Evolutionary conservation across 2,113 vertebrate species (phyloP).

Genomic region (Eptesicus fuscus): DNA sequence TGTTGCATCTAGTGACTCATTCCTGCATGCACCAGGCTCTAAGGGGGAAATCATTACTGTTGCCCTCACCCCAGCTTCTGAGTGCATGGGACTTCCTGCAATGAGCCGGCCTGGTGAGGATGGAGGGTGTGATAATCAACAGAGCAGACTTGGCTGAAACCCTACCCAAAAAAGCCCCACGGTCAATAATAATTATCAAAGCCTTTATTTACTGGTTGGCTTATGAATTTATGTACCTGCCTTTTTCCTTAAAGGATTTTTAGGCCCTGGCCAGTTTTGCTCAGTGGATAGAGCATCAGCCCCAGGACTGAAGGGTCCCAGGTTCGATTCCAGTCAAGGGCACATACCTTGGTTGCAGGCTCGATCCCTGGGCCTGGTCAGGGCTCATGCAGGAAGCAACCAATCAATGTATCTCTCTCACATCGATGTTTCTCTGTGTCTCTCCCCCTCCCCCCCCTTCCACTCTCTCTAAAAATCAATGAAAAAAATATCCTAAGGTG

Average conservation of each 20-base stretch:
- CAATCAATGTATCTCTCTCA: too few relatives aligned
- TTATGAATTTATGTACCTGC: slow-evolving; percentile 29
- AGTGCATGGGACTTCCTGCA: background rate
- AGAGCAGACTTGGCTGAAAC: background rate
- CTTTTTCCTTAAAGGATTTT: slow-evolving; percentile 7
- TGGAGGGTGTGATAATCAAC: background rate
- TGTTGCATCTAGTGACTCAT: background rate
- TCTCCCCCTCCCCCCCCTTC: too few relatives aligned
- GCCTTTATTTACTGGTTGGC: background rate
- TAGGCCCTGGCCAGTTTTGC: too few relatives aligned
- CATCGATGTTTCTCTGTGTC: too few relatives aligned
- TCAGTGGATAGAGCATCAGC: too few relatives aligned
- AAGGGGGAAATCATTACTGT: background rate
- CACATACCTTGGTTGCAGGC: too few relatives aligned
- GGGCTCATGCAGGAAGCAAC: too few relatives aligned
- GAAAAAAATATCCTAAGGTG: too few relatives aligned
- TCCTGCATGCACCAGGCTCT: background rate
- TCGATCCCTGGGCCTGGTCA: too few relatives aligned
- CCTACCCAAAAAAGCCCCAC: background rate
- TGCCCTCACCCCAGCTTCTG: background rate
- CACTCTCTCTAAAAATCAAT: too few relatives aligned
- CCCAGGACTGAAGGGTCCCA: too few relatives aligned
- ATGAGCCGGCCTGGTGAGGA: background rate
- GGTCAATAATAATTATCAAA: background rate
- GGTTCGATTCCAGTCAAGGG: too few relatives aligned